Percentiles rank a stretch among this genome's conserved stretches.
These are phyloP conservation scores for Xylota sylvarum DNA, from an alignment of 2,888 invertebrate species.

Conservation along the genomic window DNA sequence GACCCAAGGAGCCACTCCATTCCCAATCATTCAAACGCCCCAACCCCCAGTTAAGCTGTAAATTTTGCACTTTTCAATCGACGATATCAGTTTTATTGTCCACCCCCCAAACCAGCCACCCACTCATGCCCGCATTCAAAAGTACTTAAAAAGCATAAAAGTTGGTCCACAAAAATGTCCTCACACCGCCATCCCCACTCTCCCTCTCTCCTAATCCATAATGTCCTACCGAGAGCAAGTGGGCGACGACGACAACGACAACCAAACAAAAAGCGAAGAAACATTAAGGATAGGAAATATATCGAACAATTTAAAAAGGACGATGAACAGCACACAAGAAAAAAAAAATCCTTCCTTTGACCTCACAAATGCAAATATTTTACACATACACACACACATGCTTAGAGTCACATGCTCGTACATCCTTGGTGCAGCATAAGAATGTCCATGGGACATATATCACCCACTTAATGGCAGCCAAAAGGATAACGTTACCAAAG, in stretches of 20 bases:
- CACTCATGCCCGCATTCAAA: conserved; percentile 58
- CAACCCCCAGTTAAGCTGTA: conserved; percentile 61
- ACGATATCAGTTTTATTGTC: conserved; percentile 76
- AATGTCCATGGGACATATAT: conserved; percentile 71
- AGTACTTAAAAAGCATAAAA: conserved; percentile 77
- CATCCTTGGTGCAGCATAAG: conserved; percentile 62
- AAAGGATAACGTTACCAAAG: conserved; percentile 63
- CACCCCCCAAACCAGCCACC: conserved; percentile 19
- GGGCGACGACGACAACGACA: conserved; percentile 1
- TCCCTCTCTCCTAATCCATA: conserved; percentile 56
- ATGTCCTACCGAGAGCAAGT: conserved; percentile 32
- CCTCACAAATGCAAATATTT: conserved; percentile 74
- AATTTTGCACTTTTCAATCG: conserved; percentile 77
- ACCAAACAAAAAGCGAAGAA: conserved; percentile 28
- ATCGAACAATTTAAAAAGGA: conserved; percentile 71
- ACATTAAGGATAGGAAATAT: conserved; percentile 70
- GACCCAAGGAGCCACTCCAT: conserved; percentile 63
- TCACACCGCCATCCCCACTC: conserved; percentile 24
- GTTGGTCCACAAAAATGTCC: conserved; percentile 66
- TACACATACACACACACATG: conserved; percentile 34
- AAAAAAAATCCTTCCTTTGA: conserved; percentile 58
- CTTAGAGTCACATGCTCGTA: not conserved
- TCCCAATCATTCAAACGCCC: not conserved
- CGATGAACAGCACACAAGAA: conserved; percentile 21
- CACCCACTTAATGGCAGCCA: conserved; percentile 75